These are phyloP conservation scores for Goniozus legneri DNA, from an alignment of 1,140 invertebrate species.

Conservation along the genomic window DNA sequence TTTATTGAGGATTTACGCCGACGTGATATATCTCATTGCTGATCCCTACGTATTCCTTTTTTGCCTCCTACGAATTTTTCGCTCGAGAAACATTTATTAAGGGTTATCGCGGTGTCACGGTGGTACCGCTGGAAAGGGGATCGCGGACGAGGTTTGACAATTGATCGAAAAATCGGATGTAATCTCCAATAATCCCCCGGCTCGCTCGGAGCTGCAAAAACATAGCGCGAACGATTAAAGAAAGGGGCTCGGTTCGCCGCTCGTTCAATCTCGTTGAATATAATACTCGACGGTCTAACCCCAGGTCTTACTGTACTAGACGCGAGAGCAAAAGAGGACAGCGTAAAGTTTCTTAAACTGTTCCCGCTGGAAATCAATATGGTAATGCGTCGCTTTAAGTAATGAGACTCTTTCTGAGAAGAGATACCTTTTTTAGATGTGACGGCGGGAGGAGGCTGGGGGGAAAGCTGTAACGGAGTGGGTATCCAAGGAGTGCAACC, in stretches of 20 bases:
- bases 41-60: constrained; percentile 31
- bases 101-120: constrained; percentile 33
- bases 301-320: too few relatives aligned
- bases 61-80: constrained; percentile 31
- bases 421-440: constrained; percentile 17
- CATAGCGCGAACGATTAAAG: too few relatives aligned
- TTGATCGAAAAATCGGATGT: constrained; percentile 31
- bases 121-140: constrained; percentile 28
- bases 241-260: too few relatives aligned
- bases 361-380: constrained; percentile 42
- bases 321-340: constrained; percentile 6
- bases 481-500: constrained; percentile 18
- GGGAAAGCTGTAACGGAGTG: constrained; percentile 16
- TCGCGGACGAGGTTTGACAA: constrained; percentile 33
- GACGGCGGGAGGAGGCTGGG: not conserved
- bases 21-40: constrained; percentile 29
- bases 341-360: constrained; percentile 27
- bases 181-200: constrained; percentile 34
- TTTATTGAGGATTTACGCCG: constrained; percentile 34
- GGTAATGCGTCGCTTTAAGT: constrained; percentile 38
- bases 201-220: too few relatives aligned
- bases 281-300: too few relatives aligned
- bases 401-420: constrained; percentile 37
- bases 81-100: constrained; percentile 32
- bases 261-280: too few relatives aligned